Base-by-base conservation (phyloP, 2,888 invertebrate species). In the Dicycla oo region DNA sequence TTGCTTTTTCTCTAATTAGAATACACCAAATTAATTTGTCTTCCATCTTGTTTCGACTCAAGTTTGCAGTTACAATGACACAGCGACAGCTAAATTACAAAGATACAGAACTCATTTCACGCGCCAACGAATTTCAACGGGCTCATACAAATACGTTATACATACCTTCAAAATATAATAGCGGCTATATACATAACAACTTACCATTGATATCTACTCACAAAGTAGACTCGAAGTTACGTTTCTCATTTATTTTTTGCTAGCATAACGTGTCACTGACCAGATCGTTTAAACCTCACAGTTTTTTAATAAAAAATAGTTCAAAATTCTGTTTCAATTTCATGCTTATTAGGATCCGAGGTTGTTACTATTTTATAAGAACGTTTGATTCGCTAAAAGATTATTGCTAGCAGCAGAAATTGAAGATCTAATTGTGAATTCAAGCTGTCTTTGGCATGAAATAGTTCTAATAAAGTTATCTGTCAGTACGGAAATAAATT, bases 201-300 rank as follows among this genome's bases (percentile, higher is more conserved):
- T 53, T 26, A 53, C 57, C 45, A 26, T 20, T 58, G n/a, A 18
- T 30, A 56, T 3, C n/a, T 38, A 45, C 34, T 15, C 18, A 58
- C 34, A 53, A 49, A 26, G 49, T 26, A 23, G 34, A 40, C 5
- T 51, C 23, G 18, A 57, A 47, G 65, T 45, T 66, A 40, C 69
- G 57, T 74, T 58, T 64, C 56, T 73, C 51, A 69, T 80, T 80
- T 20, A 43, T 81, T 81, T 81, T 81, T 81, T 81, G 43, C 40
- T 1, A 23, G 49, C 49, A 38, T 43, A 43, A 23, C 61, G 67
- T 67, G 77, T 68, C 80, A 77, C 30, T 73, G 78, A 30, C 73
- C 80, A 64, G 63, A 60, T 2, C 47, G 43, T n/a, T 7, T 6
- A 15, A 54, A 34, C 61, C 64, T 51, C 38, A 73, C 30, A 23